Evolutionary conservation across 2,888 invertebrate genomes (phyloP).

Genomic region (Sepiola atlantica): DNA sequence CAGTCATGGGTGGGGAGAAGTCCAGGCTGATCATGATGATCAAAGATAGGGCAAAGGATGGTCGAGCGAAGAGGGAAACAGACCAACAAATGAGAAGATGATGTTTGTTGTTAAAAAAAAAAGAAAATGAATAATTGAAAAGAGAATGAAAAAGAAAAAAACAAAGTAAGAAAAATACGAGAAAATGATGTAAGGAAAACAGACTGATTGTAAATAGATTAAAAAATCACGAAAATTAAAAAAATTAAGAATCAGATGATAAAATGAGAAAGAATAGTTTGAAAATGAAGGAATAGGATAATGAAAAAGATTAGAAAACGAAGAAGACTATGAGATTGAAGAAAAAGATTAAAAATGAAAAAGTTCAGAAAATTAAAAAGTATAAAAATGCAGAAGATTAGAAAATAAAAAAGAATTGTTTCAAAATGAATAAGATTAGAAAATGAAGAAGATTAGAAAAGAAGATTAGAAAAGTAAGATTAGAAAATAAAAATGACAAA

Average conservation of each 20-base stretch:
- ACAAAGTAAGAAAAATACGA: not conserved
- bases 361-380: not conserved
- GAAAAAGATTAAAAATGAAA: not conserved
- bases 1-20: not conserved
- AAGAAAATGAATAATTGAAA: no score
- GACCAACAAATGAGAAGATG: no score
- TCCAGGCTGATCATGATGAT: not conserved
- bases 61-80: no score
- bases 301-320: no score
- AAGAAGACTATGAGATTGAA: not conserved
- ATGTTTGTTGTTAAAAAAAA: no score
- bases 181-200: no score
- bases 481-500: not conserved
- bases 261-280: no score
- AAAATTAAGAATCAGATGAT: not conserved
- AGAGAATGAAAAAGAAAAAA: not conserved
- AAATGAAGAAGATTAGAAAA: not conserved
- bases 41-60: not conserved
- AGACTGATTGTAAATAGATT: no score
- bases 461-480: no score
- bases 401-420: not conserved
- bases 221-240: not conserved
- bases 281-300: not conserved
- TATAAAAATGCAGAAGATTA: not conserved
- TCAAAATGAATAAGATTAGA: not conserved